Evolutionary conservation across 2,113 vertebrate species (phyloP).

Genomic region (Brachypodius melanocephalos): DNA sequence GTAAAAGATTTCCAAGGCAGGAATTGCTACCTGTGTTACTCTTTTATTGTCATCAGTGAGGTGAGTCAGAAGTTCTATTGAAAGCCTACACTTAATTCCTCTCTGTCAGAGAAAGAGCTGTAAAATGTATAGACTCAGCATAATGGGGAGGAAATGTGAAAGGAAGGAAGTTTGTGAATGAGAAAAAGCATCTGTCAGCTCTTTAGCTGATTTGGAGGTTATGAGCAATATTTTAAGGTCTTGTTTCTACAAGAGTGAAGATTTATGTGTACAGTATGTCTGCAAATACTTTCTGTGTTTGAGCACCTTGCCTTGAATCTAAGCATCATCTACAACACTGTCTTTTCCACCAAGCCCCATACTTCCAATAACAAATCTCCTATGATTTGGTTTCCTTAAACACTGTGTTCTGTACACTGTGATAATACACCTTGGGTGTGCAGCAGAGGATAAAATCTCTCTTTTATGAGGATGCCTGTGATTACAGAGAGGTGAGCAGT

Average conservation of each 20-base stretch:
- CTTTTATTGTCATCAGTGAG: not conserved
- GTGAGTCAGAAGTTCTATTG: not conserved
- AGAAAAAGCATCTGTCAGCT: conserved; percentile 33
- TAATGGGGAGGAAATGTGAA: conserved; percentile 16
- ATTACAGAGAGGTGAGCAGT: not conserved
- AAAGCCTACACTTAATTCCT: not conserved
- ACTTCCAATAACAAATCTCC: not conserved
- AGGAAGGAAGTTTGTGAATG: conserved; percentile 39
- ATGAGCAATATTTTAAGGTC: not conserved
- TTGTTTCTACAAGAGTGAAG: not conserved
- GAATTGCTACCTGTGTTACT: not conserved
- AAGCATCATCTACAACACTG: not conserved
- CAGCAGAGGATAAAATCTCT: conserved; percentile 6
- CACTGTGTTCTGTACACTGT: not conserved
- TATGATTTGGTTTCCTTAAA: not conserved
- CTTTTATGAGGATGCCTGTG: not conserved
- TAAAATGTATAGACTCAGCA: not conserved
- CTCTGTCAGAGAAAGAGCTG: not conserved
- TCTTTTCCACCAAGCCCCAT: not conserved
- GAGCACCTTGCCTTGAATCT: not conserved
- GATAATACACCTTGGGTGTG: not conserved
- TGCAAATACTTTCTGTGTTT: not conserved
- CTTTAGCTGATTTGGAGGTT: not conserved
- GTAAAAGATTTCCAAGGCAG: not conserved
- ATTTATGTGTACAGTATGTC: not conserved